Conservation (phyloP, 2,888 invertebrate genomes). For the Ormyrus pomaceus region DNA sequence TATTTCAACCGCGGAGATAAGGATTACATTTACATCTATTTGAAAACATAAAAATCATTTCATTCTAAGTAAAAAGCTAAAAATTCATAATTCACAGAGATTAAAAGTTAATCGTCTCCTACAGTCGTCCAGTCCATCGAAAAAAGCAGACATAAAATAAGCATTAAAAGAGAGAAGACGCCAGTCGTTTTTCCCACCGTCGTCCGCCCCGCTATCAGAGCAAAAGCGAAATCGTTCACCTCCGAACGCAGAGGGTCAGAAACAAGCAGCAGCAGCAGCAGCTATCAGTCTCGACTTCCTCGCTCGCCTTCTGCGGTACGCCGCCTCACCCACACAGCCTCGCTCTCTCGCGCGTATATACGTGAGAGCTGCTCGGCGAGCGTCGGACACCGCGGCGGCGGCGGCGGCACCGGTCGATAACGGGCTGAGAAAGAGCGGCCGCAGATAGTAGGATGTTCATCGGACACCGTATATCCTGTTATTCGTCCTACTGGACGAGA, state of each 20-base stretch:
- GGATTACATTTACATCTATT: too few relatives aligned
- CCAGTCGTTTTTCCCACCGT: constrained; percentile 20
- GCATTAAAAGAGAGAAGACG: too few relatives aligned
- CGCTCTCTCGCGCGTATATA: neutral
- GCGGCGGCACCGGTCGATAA: constrained; percentile 67
- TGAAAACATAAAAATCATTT: too few relatives aligned
- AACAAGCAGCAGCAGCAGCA: neutral
- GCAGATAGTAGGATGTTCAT: constrained; percentile 71
- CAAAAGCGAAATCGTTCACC: constrained; percentile 20
- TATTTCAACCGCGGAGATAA: too few relatives aligned
- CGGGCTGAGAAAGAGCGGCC: constrained; percentile 59
- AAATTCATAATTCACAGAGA: too few relatives aligned
- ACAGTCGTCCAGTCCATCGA: too few relatives aligned
- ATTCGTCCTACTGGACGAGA: constrained; percentile 69
- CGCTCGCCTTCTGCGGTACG: constrained; percentile 31
- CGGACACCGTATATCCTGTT: constrained; percentile 76
- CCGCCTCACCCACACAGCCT: neutral
- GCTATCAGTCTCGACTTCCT: constrained; percentile 50
- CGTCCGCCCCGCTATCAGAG: neutral
- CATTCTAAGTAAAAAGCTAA: too few relatives aligned
- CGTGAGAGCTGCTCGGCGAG: neutral
- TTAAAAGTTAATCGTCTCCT: too few relatives aligned
- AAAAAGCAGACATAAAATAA: too few relatives aligned
- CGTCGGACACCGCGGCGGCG: constrained; percentile 47
- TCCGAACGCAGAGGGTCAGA: neutral